Evolutionary conservation across 2,888 invertebrate species (phyloP), one percentile per base, ranked within the genome.

Genomic region (Coenonympha arcania): DNA sequence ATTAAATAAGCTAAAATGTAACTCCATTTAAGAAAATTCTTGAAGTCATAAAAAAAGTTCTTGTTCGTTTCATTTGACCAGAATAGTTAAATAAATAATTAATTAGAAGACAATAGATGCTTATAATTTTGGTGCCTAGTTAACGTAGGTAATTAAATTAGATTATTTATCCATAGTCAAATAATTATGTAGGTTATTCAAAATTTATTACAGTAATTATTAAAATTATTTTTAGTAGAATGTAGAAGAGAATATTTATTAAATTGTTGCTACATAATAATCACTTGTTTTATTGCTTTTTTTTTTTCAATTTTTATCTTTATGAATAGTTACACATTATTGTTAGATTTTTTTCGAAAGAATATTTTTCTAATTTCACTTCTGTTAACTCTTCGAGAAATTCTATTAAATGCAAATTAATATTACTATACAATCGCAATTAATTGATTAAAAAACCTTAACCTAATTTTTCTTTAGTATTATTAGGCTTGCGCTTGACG

Each of bases 261-360:
- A 55, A 55, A 53, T 48, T 55, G 55, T 55, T 76, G 71, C 64
- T 66, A 75, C 72, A 71, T 60, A 69, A 71, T 58, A 58, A 15
- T 6, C 20, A 4, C 50, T 59, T 54, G 58, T 65, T 65, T 55
- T 62, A 42, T 55, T 50, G 6, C 11, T 36, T 16, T 5, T 6
- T 19, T 8, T 8, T 24, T 24, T 24, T 24, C 2, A 24, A 9
- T 2, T 24, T 24, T 24, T 4, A 3, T 6, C 9, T 24, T 4
- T 24, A 24, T 9, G n/a, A n/a, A n/a, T 9, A 4, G 6, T 6
- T 6, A 8, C 2, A 6, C 6, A n/a, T n/a, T n/a, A n/a, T n/a
- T n/a, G n/a, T n/a, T n/a, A n/a, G n/a, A n/a, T n/a, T n/a, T n/a
- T n/a, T n/a, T n/a, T n/a, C n/a, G n/a, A n/a, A n/a, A n/a, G n/a